These are phyloP conservation scores for Callocephalon fimbriatum DNA, from an alignment of 2,113 vertebrate species.

Conservation along the genomic window DNA sequence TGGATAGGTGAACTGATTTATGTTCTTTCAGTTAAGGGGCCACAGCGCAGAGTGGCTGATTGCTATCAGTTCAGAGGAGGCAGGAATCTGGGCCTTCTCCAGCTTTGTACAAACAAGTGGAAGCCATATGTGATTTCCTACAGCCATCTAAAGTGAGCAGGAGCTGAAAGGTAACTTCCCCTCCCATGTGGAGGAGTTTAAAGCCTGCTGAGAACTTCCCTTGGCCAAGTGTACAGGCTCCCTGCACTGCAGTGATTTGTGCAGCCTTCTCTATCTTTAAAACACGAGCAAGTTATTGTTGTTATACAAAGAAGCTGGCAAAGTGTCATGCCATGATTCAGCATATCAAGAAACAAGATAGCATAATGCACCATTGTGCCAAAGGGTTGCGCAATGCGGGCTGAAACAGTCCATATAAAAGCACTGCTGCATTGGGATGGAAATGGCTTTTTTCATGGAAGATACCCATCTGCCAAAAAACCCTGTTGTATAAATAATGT, in stretches of 20 bases:
- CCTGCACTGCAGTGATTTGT: neutral
- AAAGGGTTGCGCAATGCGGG: neutral
- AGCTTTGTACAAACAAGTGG: neutral
- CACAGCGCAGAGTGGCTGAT: neutral
- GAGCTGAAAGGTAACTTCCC: neutral
- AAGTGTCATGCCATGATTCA: conserved; percentile 52
- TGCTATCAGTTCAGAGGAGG: neutral
- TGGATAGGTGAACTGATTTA: neutral
- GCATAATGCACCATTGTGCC: conserved; percentile 59
- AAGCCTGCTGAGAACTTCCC: conserved; percentile 19
- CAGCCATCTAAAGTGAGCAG: neutral
- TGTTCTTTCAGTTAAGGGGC: neutral
- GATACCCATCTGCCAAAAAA: conserved; percentile 24
- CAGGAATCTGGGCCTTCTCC: neutral
- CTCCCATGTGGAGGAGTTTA: neutral
- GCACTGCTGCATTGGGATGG: neutral
- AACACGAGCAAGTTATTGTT: conserved; percentile 33
- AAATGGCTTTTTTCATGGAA: conserved; percentile 40
- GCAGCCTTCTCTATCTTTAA: neutral
- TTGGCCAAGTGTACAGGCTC: neutral
- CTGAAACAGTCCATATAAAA: conserved; percentile 32
- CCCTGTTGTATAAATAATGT: conserved; percentile 6
- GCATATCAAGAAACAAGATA: conserved; percentile 23
- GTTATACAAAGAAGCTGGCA: conserved; percentile 33
- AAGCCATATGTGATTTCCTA: neutral